These are phyloP conservation scores for Ceryle rudis DNA, from an alignment of 2,797 vertebrate genomes.

Conservation along the genomic window DNA sequence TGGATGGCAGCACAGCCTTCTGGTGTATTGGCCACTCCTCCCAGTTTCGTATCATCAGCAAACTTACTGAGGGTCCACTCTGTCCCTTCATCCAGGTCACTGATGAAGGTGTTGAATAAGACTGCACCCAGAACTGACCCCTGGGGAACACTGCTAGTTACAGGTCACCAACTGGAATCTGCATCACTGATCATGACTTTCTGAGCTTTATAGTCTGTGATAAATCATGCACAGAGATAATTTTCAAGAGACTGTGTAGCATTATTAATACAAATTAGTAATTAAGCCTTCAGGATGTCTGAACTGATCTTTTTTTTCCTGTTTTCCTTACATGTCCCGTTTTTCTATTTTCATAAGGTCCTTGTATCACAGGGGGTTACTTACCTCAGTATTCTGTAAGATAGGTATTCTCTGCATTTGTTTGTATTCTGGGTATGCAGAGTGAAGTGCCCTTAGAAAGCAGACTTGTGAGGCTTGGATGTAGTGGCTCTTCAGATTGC, in stretches of 20 bases:
- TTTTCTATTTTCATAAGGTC: background rate
- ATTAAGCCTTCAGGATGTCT: background rate
- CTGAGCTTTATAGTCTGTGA: too few relatives aligned
- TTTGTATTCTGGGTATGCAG: background rate
- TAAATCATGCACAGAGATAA: background rate
- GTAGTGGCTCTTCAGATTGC: background rate
- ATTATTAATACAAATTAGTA: background rate
- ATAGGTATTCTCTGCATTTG: background rate
- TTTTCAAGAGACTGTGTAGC: background rate
- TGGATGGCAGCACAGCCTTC: too few relatives aligned
- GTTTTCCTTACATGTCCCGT: background rate
- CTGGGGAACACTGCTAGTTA: too few relatives aligned
- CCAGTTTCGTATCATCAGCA: too few relatives aligned
- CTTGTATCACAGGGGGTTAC: background rate
- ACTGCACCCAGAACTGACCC: too few relatives aligned
- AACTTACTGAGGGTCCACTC: too few relatives aligned
- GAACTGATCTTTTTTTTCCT: background rate
- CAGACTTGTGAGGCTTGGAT: background rate
- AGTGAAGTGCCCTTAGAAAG: background rate
- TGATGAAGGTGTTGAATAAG: too few relatives aligned
- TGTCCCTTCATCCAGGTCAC: too few relatives aligned
- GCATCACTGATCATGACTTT: too few relatives aligned
- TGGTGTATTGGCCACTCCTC: too few relatives aligned
- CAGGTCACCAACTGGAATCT: too few relatives aligned
- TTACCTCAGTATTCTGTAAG: background rate